phyloP scores from a whole-genome alignment of 2,113 vertebrate species.

The Zosterops pallidus region DNA sequence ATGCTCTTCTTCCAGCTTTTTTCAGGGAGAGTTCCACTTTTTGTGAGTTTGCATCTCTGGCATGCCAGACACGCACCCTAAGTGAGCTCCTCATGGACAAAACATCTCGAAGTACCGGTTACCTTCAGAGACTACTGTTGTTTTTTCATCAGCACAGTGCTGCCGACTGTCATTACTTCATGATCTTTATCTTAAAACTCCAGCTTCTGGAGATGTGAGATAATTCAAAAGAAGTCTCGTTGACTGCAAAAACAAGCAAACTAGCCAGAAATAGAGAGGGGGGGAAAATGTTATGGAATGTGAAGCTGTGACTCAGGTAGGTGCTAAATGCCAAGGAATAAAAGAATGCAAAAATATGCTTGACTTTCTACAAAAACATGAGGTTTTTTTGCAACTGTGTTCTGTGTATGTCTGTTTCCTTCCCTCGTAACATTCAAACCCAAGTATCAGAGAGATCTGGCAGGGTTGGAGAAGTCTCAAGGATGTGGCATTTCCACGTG shows the following conservation, averaged over 20 bases:
- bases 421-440: not conserved
- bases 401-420: not conserved
- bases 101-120: slow-evolving; percentile 50
- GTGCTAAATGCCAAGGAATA: slow-evolving; percentile 23
- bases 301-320: slow-evolving; percentile 44
- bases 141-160: slow-evolving; percentile 9
- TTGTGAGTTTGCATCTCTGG: not conserved
- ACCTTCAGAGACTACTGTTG: not conserved
- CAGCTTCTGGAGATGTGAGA: slow-evolving; percentile 42
- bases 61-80: not conserved
- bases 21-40: not conserved
- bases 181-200: slow-evolving; percentile 48
- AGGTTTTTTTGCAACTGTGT: not conserved
- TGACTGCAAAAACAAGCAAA: slow-evolving; percentile 43
- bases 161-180: slow-evolving; percentile 7
- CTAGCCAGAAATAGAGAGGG: slow-evolving; percentile 25
- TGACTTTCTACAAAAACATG: not conserved
- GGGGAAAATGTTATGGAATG: not conserved
- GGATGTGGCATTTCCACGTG: accelerated
- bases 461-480: not conserved
- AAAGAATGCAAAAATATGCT: slow-evolving; percentile 11
- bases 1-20: not conserved
- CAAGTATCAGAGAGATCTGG: not conserved
- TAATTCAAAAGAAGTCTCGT: not conserved
- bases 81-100: slow-evolving; percentile 19